A percentile compares a stretch with the other conserved stretches of the same genome.
Evolutionary conservation across 2,888 invertebrate species (phyloP).

Genomic region (Omphaloscelis lunosa): DNA sequence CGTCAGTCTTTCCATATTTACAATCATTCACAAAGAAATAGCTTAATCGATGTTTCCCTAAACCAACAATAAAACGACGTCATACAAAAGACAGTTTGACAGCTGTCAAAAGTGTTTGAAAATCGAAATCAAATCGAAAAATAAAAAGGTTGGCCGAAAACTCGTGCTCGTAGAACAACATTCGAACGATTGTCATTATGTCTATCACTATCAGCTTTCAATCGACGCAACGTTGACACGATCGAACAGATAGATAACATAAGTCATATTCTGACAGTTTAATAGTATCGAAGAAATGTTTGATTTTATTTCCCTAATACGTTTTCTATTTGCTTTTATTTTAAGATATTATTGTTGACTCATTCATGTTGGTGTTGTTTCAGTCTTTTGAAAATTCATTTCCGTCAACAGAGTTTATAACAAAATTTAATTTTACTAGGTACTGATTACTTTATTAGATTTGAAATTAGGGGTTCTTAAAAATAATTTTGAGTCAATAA

Average conservation of each 20-base stretch:
- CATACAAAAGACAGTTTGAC: constrained; percentile 16
- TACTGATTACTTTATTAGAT: too few relatives aligned
- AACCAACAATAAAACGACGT: background rate
- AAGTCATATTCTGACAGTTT: constrained; percentile 45
- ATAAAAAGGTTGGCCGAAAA: constrained; percentile 17
- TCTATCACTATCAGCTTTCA: constrained; percentile 37
- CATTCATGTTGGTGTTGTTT: background rate
- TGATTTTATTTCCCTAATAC: constrained; percentile 27
- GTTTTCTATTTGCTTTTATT: constrained; percentile 26
- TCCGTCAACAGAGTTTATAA: too few relatives aligned
- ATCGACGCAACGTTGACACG: constrained; percentile 27
- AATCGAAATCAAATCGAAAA: constrained; percentile 13
- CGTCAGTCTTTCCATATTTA: background rate
- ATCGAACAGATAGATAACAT: constrained; percentile 33
- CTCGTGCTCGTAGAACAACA: constrained; percentile 22
- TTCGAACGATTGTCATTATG: constrained; percentile 32
- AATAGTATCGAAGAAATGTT: constrained; percentile 33
- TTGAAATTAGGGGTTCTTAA: too few relatives aligned
- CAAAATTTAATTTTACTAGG: too few relatives aligned
- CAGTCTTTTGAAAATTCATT: too few relatives aligned
- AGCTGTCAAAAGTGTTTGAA: constrained; percentile 28
- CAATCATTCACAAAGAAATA: background rate
- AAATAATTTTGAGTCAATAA: too few relatives aligned
- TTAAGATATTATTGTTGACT: background rate
- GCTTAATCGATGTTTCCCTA: background rate